Base-by-base conservation (phyloP, 2,888 invertebrate species). In the Apamea epomidion region DNA sequence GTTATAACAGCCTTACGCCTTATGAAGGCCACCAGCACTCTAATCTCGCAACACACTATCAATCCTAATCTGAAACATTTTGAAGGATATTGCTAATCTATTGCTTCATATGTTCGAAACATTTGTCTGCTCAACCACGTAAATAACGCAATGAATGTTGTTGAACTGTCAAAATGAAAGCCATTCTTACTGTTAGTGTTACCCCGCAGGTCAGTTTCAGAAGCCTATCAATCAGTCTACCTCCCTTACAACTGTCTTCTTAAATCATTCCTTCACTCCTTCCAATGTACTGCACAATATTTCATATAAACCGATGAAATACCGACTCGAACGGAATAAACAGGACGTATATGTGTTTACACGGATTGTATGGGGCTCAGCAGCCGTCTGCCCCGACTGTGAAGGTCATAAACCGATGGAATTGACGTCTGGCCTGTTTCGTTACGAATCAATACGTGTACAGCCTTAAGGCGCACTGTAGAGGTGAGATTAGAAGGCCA, bases 391-490 rank as follows among this genome's bases (percentile, higher is more conserved):
- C 29, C 12, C 10, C 54, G 79, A 69, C 82, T 84, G 85, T 78
- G 75, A 83, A 80, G 84, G 85, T 76, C 71, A 85, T 90, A 91
- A 90, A 91, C 74, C 78, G 80, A 67, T 67, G 78, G 62, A 80
- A 86, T 81, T 85, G 84, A 76, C 85, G 87, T 83, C 88, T 86
- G 74, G 84, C 85, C 84, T 82, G 86, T 85, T 88, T 88, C 76
- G 88, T 87, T 82, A 84, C 84, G 82, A 90, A 88, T 90, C 88
- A 87, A 89, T 89, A 86, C 76, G 58, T 70, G 76, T 67, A 69
- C 86, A 76, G 86, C 83, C 75, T 86, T 65, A 45, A 32, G 12
- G 18, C 0, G n/a, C n/a, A 68, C 6, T 16, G 8, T 32, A 70
- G 21, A n/a, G 14, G 73, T 14, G 18, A 51, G 0, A 14, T 1